Evolutionary conservation across 2,797 vertebrate species (phyloP), one percentile per base, ranked within the genome.

Genomic region (Amblyopsis hoosieri): DNA sequence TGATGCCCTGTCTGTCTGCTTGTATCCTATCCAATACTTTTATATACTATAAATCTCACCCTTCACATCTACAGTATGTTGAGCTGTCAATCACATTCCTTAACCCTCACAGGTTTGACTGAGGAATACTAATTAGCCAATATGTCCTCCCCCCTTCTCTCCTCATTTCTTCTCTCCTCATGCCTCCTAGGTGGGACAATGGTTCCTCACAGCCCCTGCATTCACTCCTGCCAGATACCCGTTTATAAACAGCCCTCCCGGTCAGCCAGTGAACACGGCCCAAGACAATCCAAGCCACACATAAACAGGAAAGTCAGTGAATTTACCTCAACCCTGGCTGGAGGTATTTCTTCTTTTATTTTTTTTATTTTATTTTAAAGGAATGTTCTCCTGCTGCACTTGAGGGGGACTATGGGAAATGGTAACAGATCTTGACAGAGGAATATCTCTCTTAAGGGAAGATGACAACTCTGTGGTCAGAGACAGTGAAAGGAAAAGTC

Each of bases 241-340:
- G 19, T 81, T 72, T 82, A 64, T 84, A 85, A 86, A 85, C 87
- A 83, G 53, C 55, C 74, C 59, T 55, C 60, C 66, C 8, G 48
- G 60, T 69, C 45, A 6, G 75, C 68, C 55, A 45, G 13, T 29
- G 5, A 80, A 72, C 49, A 46, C 67, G 37, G 71, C 69, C 75
- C 69, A 7, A 73, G 72, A 68, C 71, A 71, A 83, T 81, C 66
- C 79, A 65, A 14, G 23, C 66, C 63, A 58, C 60, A 60, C 73
- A 66, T 89, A 90, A 91, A 91, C 82, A 91, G 87, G 82, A 91
- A 92, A 83, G 80, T 64, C 75, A 64, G 69, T 82, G 84, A 89
- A 84, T 75, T 60, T 78, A 69, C 72, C 58, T 66, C 64, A 77
- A 75, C 76, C 77, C 74, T 66, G 67, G 57, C 56, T 66, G 71